Conservation (phyloP, 2,113 vertebrate genomes). For the Prunella fulvescens region DNA sequence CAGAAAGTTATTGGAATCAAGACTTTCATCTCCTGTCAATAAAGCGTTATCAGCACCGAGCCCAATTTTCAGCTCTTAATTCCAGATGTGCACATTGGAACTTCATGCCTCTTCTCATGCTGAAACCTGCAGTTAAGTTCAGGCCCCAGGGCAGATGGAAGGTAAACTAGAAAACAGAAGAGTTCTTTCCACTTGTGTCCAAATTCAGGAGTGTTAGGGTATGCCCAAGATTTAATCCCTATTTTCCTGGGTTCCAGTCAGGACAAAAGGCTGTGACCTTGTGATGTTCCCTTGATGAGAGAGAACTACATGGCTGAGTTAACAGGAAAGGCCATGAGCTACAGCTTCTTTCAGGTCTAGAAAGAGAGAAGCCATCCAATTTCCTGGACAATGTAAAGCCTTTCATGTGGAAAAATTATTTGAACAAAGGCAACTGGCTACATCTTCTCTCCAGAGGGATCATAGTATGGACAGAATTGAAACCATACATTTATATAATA, state of each 20-base stretch:
- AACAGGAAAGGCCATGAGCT: neutral
- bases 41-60: constrained; percentile 64
- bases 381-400: neutral
- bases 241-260: neutral
- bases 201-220: neutral
- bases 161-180: neutral
- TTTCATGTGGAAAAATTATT: neutral
- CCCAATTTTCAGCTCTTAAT: constrained; percentile 53
- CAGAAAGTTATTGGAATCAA: constrained; percentile 60
- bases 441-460: neutral
- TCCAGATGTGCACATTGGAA: constrained; percentile 65
- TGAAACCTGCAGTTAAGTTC: neutral
- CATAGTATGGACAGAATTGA: neutral
- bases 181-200: neutral
- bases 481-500: neutral
- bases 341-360: neutral
- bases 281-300: neutral
- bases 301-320: neutral
- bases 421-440: neutral
- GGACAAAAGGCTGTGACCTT: neutral
- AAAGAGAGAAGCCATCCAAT: neutral
- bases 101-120: constrained; percentile 13
- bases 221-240: neutral
- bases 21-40: constrained; percentile 77
- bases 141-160: neutral